A percentile compares a stretch with the other conserved stretches of the same genome.
These are phyloP conservation scores for Colletes latitarsis DNA, from an alignment of 1,140 invertebrate genomes.

Conservation along the genomic window DNA sequence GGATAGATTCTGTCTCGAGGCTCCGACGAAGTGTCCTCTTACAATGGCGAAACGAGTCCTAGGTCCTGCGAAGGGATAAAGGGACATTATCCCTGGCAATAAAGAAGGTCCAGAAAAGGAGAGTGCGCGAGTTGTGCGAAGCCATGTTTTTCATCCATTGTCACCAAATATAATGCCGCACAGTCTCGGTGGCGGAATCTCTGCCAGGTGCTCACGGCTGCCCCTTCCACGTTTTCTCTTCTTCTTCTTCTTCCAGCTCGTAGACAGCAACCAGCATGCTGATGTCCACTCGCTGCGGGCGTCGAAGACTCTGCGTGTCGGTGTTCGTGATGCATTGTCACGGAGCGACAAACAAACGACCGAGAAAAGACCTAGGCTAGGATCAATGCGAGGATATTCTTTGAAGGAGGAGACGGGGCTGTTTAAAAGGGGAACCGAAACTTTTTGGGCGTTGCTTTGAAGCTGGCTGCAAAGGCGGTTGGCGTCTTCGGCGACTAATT, in stretches of 20 bases:
- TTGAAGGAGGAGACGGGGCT: background rate
- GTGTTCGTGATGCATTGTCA: slow-evolving; percentile 57
- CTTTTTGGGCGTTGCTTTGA: background rate
- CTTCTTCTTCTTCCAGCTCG: background rate
- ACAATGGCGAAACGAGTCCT: slow-evolving; percentile 68
- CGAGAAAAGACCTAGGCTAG: slow-evolving; percentile 52
- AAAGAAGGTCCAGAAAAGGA: slow-evolving; percentile 65
- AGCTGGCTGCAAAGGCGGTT: background rate
- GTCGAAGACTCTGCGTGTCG: slow-evolving; percentile 41
- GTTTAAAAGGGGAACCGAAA: slow-evolving; percentile 21
- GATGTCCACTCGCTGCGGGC: slow-evolving; percentile 44
- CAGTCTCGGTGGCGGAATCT: slow-evolving; percentile 59
- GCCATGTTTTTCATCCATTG: slow-evolving; percentile 73
- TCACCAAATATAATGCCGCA: slow-evolving; percentile 72
- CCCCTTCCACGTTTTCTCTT: background rate
- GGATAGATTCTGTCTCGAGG: slow-evolving; percentile 58
- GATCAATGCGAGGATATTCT: slow-evolving; percentile 38
- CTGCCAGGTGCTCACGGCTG: slow-evolving; percentile 64
- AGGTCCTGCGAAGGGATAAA: slow-evolving; percentile 70
- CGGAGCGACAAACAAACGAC: slow-evolving; percentile 64
- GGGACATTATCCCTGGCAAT: slow-evolving; percentile 69
- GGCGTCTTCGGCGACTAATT: slow-evolving; percentile 22
- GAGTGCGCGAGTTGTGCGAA: slow-evolving; percentile 70
- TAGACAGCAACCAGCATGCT: background rate
- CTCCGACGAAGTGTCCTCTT: slow-evolving; percentile 65